Base-by-base conservation (phyloP, 2,888 invertebrate genomes). In the Unio delphinus region DNA sequence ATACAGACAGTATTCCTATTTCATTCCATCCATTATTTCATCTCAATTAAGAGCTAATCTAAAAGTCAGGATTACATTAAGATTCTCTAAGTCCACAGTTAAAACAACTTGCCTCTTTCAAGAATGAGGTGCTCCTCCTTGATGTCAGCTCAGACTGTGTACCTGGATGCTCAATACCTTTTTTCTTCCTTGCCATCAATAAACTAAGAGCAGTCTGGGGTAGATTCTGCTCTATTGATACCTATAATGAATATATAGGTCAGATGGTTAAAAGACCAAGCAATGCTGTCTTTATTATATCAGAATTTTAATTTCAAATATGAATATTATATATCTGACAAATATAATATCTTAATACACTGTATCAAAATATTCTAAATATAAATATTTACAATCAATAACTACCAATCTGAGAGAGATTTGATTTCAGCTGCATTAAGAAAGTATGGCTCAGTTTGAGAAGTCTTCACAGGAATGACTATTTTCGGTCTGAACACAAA, bases 161-260 rank as follows among this genome's bases (percentile, higher is more conserved):
- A 57, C 65, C 61, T 59, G 59, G 56, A 64, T 69, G 60, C 30
- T 64, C 74, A 60, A 67, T 57, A 57, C 68, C 67, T 62, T 72
- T 69, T 18, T 74, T 70, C 61, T 77, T 68, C 20, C 72, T 65
- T 20, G 77, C 68, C 76, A 85, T 70, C 7, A 85, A 63, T 26
- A 77, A 56, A 65, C 80, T 83, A 26, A 86, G 76, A 3, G 84
- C 79, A 4, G 83, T 79, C 71, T 84, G 80, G 26, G 86, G 86
- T 15, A 87, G 70, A 61, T 80, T 81, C 68, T 81, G 76, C 61
- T 76, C 69, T 28, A 84, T 74, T 4, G 67, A 57, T 0, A 80
- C 74, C 84, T 84, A 70, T 4, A 73, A 67, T 28, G 20, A 61
- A 23, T 26, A 64, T 23, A 23, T 59, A 59, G 23, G 59, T 17